Conservation (phyloP, 2,113 vertebrate species). For the Prochilodus magdalenae region DNA sequence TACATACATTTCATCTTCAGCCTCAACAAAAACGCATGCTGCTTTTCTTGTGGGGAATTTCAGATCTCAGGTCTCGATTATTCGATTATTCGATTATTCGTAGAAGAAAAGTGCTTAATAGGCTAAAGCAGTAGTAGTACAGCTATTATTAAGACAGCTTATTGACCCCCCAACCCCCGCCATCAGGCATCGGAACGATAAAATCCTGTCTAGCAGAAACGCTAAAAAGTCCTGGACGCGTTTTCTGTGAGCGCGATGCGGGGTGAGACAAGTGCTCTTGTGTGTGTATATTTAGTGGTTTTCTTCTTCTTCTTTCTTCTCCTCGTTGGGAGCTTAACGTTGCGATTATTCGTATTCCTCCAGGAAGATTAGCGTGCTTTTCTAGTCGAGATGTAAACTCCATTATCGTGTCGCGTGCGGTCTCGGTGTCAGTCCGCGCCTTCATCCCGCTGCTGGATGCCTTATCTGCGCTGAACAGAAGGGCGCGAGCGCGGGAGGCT, state of each 20-base stretch:
- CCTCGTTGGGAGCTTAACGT: conserved; percentile 63
- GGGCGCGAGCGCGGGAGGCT: conserved; percentile 57
- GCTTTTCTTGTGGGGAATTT: no score
- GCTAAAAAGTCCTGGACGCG: not conserved
- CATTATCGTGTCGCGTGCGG: conserved; percentile 72
- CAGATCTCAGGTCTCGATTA: no score
- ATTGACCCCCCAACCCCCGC: not conserved
- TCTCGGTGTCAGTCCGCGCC: conserved; percentile 61
- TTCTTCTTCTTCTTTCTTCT: not conserved
- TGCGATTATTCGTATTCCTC: conserved; percentile 69
- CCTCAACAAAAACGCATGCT: no score
- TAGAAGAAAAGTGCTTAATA: no score
- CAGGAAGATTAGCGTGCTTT: conserved; percentile 70
- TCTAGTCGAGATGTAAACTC: conserved; percentile 69
- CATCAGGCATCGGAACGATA: not conserved
- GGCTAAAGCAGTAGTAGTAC: not conserved
- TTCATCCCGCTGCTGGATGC: conserved; percentile 56
- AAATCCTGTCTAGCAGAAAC: not conserved
- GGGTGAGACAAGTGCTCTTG: conserved; percentile 54
- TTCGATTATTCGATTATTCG: no score
- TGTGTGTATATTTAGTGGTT: no score
- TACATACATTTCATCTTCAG: no score
- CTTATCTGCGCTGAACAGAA: conserved; percentile 76
- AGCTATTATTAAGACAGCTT: not conserved
- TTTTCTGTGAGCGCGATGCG: conserved; percentile 23